A percentile compares a stretch with the other conserved stretches of the same genome.
Conservation (phyloP, 1,140 invertebrate genomes). For the Frieseomelitta varia region DNA sequence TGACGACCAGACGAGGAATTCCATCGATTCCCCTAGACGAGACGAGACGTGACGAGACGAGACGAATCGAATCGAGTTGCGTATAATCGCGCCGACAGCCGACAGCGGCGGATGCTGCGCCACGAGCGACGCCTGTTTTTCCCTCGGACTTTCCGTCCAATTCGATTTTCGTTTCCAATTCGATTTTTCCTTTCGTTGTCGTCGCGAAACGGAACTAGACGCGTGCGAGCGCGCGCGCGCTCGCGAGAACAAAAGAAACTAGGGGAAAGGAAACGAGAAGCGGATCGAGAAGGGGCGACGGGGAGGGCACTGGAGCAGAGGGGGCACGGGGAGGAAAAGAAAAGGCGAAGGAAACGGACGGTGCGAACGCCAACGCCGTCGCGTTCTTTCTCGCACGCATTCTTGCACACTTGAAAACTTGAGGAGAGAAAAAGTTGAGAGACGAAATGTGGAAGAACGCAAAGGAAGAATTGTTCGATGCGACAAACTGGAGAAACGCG, state of each 20-base stretch:
- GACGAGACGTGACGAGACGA: background rate
- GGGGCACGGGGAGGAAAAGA: too few species aligned
- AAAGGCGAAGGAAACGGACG: slow-evolving; percentile 31
- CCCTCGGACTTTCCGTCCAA: too few species aligned
- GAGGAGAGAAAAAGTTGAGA: background rate
- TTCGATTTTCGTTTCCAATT: too few species aligned
- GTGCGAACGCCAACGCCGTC: slow-evolving; percentile 48
- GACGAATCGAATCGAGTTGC: background rate
- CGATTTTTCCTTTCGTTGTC: too few species aligned
- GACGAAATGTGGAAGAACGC: too few species aligned
- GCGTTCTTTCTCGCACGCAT: slow-evolving; percentile 62
- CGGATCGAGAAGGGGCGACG: too few species aligned
- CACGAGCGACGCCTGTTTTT: too few species aligned
- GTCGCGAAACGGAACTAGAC: background rate
- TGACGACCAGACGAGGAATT: background rate
- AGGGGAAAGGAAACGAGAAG: background rate
- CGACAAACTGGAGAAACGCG: background rate
- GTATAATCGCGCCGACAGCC: background rate
- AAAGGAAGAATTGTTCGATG: background rate
- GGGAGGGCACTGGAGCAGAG: too few species aligned
- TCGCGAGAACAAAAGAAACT: background rate
- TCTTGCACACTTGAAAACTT: slow-evolving; percentile 60
- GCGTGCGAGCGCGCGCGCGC: too few species aligned
- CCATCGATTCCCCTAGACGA: background rate
- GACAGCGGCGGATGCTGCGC: too few species aligned